These are phyloP conservation scores for Drosophila burlai DNA, from an alignment of 1,140 invertebrate genomes.

Conservation along the genomic window DNA sequence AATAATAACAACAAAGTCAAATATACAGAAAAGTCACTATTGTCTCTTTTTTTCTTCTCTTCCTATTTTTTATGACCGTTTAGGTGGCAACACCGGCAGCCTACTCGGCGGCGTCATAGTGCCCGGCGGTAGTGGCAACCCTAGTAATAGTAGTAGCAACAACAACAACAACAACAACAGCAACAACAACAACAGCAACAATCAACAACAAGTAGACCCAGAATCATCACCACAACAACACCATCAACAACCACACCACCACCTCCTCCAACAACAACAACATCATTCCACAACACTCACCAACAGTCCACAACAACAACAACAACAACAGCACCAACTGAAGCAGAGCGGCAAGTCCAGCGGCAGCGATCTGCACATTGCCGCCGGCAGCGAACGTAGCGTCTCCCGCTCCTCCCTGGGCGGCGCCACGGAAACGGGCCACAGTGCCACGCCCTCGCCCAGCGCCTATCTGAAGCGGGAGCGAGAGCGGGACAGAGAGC, in stretches of 20 bases:
- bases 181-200: constrained; percentile 71
- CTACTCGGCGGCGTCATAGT: constrained; percentile 84
- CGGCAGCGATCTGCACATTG: constrained; percentile 40
- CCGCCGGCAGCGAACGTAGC: constrained; percentile 55
- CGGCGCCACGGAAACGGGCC: constrained; percentile 30
- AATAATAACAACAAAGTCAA: constrained; percentile 72
- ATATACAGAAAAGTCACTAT: constrained; percentile 85
- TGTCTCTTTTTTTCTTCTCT: constrained; percentile 86
- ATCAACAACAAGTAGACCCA: constrained; percentile 67
- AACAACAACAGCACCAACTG: constrained; percentile 34
- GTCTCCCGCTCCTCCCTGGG: constrained; percentile 64
- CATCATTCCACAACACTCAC: constrained; percentile 77
- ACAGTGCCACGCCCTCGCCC: constrained; percentile 61
- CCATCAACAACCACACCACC: constrained; percentile 42
- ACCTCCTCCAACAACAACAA: constrained; percentile 64
- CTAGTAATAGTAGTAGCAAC: constrained; percentile 77
- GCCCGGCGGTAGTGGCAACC: constrained; percentile 81
- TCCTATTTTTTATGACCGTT: constrained; percentile 79
- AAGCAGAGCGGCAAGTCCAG: constrained; percentile 42
- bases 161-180: constrained; percentile 54
- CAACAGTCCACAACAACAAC: constrained; percentile 38
- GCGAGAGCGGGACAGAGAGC: constrained; percentile 36
- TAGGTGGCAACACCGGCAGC: constrained; percentile 85
- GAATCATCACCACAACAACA: constrained; percentile 42
- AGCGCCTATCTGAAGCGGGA: constrained; percentile 38